Conservation (phyloP, 2,888 invertebrate genomes). For the Platypus cylindrus region DNA sequence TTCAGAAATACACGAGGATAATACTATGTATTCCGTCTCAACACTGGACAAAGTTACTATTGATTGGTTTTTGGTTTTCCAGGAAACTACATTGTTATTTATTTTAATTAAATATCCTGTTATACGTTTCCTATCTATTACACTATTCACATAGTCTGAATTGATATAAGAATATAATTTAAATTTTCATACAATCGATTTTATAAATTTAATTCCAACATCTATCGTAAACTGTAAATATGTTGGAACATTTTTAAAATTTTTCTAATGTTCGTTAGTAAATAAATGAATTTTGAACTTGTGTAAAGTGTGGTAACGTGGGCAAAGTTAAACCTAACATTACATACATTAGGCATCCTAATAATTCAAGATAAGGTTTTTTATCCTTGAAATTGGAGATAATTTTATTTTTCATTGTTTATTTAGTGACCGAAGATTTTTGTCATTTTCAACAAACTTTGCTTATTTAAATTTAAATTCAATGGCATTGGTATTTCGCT, state of each 20-base stretch:
- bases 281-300: not conserved
- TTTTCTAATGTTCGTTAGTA: not conserved
- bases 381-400: no score
- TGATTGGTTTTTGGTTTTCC: slow-evolving; percentile 17
- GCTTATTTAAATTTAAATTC: no score
- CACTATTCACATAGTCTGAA: slow-evolving; percentile 17
- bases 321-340: not conserved
- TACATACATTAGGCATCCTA: not conserved
- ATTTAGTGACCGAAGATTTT: no score
- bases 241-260: not conserved
- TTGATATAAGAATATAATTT: slow-evolving; percentile 13
- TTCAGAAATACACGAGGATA: slow-evolving; percentile 16
- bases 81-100: slow-evolving; percentile 14
- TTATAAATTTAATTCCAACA: slow-evolving; percentile 13
- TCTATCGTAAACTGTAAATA: slow-evolving; percentile 12
- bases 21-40: slow-evolving; percentile 17
- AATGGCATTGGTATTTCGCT: no score
- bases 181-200: slow-evolving; percentile 5
- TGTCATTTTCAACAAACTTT: no score
- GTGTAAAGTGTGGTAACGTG: not conserved
- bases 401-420: no score
- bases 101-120: slow-evolving; percentile 16
- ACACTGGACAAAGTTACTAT: slow-evolving; percentile 14
- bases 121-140: slow-evolving; percentile 16
- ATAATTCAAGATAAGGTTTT: not conserved